Conservation (phyloP, 2,113 vertebrate genomes). For the Urocynchramus pylzowi region DNA sequence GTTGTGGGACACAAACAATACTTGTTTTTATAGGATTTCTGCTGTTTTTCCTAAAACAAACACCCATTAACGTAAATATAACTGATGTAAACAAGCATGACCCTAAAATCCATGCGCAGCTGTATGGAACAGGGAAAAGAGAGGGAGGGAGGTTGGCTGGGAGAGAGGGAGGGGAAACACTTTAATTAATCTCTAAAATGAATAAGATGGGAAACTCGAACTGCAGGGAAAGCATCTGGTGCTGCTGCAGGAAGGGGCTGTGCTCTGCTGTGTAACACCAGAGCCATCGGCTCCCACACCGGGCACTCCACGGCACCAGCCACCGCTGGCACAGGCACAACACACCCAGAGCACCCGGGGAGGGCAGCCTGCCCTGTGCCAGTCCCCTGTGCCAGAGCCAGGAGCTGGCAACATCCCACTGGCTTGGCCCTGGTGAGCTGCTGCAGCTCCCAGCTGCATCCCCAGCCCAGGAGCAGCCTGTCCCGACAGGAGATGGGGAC, state of each 20-base stretch:
- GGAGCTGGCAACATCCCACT: accelerated
- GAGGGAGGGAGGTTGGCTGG: neutral
- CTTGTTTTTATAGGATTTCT: neutral
- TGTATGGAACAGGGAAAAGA: neutral
- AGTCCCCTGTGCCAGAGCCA: neutral
- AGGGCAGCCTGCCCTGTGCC: neutral
- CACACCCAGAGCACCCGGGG: accelerated
- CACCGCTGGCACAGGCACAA: accelerated
- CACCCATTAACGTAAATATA: neutral
- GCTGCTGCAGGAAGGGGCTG: neutral
- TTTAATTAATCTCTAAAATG: slow-evolving; percentile 8
- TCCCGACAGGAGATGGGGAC: neutral
- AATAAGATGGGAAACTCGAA: neutral
- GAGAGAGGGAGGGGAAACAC: neutral
- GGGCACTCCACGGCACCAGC: accelerated
- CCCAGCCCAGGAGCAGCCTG: neutral
- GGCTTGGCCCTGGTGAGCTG: accelerated
- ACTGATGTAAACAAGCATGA: slow-evolving; percentile 2
- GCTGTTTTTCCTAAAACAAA: neutral
- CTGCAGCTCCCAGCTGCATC: accelerated
- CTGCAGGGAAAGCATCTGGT: neutral
- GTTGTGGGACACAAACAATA: neutral
- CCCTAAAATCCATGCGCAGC: slow-evolving; percentile 42
- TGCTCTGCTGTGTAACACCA: accelerated
- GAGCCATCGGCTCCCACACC: accelerated